A percentile compares a stretch with the other conserved stretches of the same genome.
Evolutionary conservation across 2,888 invertebrate species (phyloP).

Genomic region (Drosophila borealis): DNA sequence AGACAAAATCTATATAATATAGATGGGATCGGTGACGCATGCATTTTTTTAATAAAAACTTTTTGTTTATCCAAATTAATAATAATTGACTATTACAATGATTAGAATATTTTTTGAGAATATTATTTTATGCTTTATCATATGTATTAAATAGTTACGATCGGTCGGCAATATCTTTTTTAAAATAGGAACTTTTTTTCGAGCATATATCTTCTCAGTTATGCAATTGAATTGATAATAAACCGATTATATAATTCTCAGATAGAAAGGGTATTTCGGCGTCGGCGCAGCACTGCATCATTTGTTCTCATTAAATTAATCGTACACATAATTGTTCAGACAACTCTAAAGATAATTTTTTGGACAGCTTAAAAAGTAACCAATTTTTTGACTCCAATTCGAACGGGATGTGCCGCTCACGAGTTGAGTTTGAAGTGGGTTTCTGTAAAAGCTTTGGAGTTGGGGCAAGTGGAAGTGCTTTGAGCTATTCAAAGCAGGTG

Average conservation of each 20-base stretch:
- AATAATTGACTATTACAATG: no score
- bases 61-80: no score
- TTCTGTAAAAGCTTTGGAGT: slow-evolving; percentile 6
- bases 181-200: no score
- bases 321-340: slow-evolving; percentile 20
- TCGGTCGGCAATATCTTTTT: no score
- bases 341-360: slow-evolving; percentile 16
- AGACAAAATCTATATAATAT: no score
- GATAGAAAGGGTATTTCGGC: background rate
- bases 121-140: no score
- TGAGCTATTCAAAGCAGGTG: slow-evolving; percentile 64
- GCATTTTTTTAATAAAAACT: no score
- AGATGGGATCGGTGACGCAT: no score
- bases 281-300: background rate
- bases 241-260: rapidly evolving
- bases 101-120: no score
- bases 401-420: slow-evolving; percentile 25
- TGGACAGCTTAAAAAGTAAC: slow-evolving; percentile 23
- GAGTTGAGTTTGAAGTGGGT: slow-evolving; percentile 39
- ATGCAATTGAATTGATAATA: no score
- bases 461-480: slow-evolving; percentile 27
- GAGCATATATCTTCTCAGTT: no score
- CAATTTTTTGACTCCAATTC: slow-evolving; percentile 1
- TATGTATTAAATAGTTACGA: no score
- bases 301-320: slow-evolving; percentile 13